Evolutionary conservation across 2,797 vertebrate species (phyloP).

Genomic region (Myiothlypis chrysogaster): DNA sequence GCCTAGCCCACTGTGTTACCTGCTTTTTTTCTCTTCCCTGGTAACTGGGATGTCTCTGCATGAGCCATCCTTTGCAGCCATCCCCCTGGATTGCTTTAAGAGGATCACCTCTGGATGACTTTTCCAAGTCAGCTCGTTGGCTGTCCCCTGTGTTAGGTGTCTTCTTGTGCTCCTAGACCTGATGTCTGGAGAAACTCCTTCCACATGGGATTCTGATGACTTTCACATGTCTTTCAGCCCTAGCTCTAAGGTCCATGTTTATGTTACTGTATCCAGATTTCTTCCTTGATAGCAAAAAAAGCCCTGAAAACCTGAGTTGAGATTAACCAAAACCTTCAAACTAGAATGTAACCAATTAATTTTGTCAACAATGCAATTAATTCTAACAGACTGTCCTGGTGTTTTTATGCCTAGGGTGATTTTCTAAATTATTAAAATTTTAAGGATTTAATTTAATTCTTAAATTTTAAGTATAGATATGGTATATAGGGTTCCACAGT

Average conservation of each 20-base stretch:
- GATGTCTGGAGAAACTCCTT: background rate
- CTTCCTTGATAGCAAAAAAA: background rate
- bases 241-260: background rate
- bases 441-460: background rate
- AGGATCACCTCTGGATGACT: background rate
- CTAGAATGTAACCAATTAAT: background rate
- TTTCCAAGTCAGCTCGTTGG: background rate
- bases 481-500: background rate
- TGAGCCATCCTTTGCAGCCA: background rate
- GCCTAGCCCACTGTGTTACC: background rate
- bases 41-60: background rate
- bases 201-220: background rate
- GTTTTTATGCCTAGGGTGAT: background rate
- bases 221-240: background rate
- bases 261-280: background rate
- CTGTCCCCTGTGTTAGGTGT: background rate
- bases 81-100: background rate
- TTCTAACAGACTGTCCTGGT: background rate
- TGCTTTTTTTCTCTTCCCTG: background rate
- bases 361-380: background rate
- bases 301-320: background rate
- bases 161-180: background rate
- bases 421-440: background rate
- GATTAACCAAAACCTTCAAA: background rate
- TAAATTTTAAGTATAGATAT: background rate